Conservation (phyloP, 2,113 vertebrate genomes). For the Corythoichthys intestinalis region DNA sequence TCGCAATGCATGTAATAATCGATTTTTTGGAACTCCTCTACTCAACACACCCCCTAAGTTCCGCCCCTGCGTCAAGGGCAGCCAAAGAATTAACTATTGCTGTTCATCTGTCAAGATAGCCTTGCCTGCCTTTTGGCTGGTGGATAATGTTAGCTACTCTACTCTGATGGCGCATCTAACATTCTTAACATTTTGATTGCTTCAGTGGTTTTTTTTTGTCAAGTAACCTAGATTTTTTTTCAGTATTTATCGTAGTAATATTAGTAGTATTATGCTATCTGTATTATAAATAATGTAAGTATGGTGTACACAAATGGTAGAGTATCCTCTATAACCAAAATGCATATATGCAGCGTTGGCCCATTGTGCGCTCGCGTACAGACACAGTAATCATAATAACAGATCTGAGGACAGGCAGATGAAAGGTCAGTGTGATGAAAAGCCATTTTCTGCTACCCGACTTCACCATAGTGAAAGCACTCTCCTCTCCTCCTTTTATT, state of each 20-base stretch:
- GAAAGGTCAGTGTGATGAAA: conserved; percentile 51
- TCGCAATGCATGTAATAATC: too few relatives aligned
- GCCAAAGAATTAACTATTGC: too few relatives aligned
- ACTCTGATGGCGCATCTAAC: not conserved
- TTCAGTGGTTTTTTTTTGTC: too few relatives aligned
- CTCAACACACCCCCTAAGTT: too few relatives aligned
- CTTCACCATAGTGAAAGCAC: conserved; percentile 34
- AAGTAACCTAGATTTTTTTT: too few relatives aligned
- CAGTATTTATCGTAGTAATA: too few relatives aligned
- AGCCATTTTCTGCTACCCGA: conserved; percentile 26
- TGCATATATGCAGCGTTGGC: conserved; percentile 11
- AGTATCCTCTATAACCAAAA: not conserved
- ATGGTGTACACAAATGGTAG: conserved; percentile 3
- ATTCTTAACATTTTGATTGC: not conserved
- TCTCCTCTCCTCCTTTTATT: conserved; percentile 28
- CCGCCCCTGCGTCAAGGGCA: too few relatives aligned
- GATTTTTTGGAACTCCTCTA: too few relatives aligned
- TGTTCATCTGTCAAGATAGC: too few relatives aligned
- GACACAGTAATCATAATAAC: conserved; percentile 24
- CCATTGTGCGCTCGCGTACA: not conserved
- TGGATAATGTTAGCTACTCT: too few relatives aligned
- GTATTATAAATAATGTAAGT: not conserved
- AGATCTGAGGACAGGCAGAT: conserved; percentile 31
- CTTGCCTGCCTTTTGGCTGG: too few relatives aligned
- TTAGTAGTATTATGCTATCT: too few relatives aligned